These are phyloP conservation scores for Leuctra nigra DNA, from an alignment of 2,888 invertebrate species.

Conservation along the genomic window DNA sequence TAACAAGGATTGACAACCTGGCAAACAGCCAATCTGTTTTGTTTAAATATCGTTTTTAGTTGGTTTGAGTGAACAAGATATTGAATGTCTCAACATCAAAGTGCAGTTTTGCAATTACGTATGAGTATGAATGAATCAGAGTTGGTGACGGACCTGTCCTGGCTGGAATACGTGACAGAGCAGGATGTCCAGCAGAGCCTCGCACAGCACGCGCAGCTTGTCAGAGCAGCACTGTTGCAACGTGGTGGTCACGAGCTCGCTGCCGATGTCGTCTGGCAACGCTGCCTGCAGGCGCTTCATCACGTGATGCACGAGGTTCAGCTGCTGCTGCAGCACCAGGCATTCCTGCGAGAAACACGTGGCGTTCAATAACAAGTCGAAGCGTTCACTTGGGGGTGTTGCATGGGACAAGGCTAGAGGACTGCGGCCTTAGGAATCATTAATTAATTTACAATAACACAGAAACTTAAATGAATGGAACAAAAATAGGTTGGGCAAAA, in stretches of 20 bases:
- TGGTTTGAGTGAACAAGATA: no score
- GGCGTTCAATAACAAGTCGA: no score
- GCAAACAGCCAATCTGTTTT: no score
- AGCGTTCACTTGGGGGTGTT: no score
- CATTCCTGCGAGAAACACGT: conserved; percentile 57
- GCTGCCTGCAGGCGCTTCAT: conserved; percentile 64
- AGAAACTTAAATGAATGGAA: no score
- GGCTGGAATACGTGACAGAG: conserved; percentile 61
- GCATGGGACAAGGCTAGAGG: no score
- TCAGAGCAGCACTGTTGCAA: conserved; percentile 64
- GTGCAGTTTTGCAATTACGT: neutral
- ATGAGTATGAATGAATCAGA: conserved; percentile 33
- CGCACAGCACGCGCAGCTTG: conserved; percentile 74
- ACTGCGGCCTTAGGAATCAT: no score
- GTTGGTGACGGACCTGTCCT: conserved; percentile 43
- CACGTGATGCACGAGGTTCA: conserved; percentile 74
- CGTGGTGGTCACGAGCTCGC: conserved; percentile 33
- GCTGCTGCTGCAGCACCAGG: conserved; percentile 79
- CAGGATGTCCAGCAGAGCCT: conserved; percentile 74
- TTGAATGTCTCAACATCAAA: no score
- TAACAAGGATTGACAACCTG: no score
- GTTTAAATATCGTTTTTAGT: no score
- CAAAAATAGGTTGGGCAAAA: no score
- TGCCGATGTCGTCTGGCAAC: neutral
- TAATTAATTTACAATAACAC: no score